Percentiles rank a stretch among this genome's conserved stretches.
These are phyloP conservation scores for Aeoliscus strigatus DNA, from an alignment of 2,797 vertebrate species.

Conservation along the genomic window DNA sequence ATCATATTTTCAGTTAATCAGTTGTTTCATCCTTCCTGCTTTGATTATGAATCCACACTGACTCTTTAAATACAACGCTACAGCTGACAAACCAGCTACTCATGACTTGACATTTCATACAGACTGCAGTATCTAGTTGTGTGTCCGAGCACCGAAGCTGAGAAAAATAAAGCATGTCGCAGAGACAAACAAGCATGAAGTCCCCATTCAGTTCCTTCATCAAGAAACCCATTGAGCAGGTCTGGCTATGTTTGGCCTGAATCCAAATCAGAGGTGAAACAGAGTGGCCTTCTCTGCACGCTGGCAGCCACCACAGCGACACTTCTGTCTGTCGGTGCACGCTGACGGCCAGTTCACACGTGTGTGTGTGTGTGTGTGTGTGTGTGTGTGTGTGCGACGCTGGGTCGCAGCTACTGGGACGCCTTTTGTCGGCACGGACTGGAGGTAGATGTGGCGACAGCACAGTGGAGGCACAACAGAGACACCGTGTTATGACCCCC, in stretches of 20 bases:
- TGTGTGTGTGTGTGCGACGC: slow-evolving; percentile 4
- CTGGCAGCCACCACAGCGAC: slow-evolving; percentile 57
- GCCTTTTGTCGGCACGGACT: slow-evolving; percentile 50
- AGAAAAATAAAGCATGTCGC: slow-evolving; percentile 40
- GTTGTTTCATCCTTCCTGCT: too few species aligned
- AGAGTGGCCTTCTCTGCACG: slow-evolving; percentile 56
- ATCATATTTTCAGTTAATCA: too few species aligned
- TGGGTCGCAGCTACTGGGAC: slow-evolving; percentile 48
- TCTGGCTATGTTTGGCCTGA: slow-evolving; percentile 45
- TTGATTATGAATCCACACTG: too few species aligned
- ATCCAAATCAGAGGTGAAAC: slow-evolving; percentile 64
- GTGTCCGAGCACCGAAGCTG: slow-evolving; percentile 9
- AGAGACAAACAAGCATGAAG: slow-evolving; percentile 40
- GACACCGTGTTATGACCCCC: slow-evolving; percentile 32
- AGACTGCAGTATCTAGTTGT: slow-evolving; percentile 26
- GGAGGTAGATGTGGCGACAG: slow-evolving; percentile 48
- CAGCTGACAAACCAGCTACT: slow-evolving; percentile 10
- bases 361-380: slow-evolving; percentile 19
- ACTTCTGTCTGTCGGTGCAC: slow-evolving; percentile 51
- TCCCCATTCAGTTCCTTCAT: slow-evolving; percentile 63
- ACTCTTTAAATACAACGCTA: too few species aligned
- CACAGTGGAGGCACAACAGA: slow-evolving; percentile 31
- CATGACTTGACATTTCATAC: slow-evolving; percentile 12
- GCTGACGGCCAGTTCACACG: slow-evolving; percentile 37
- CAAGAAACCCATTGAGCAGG: slow-evolving; percentile 61